A percentile compares a stretch with the other conserved stretches of the same genome.
These are phyloP conservation scores for Oreochromis tanganicae DNA, from an alignment of 2,113 vertebrate genomes.

Conservation along the genomic window DNA sequence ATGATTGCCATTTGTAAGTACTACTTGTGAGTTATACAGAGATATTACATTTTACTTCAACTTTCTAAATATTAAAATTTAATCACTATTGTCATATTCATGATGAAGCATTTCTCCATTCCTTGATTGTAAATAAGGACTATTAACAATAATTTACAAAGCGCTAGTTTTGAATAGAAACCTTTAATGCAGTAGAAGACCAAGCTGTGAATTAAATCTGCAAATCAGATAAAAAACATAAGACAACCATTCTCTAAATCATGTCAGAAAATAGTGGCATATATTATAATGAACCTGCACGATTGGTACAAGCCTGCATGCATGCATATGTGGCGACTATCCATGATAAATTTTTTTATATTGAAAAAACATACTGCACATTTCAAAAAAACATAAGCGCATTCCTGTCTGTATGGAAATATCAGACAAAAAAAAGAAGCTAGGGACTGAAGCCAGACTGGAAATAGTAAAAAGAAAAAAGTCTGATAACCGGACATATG, in stretches of 20 bases:
- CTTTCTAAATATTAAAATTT: not conserved
- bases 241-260: not conserved
- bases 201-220: not conserved
- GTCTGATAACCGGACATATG: not conserved
- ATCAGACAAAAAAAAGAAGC: not conserved
- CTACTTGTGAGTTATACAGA: not conserved
- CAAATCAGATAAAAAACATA: not conserved
- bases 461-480: not conserved
- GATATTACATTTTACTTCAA: not conserved
- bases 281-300: slow-evolving; percentile 7
- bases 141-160: not conserved
- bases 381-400: not conserved
- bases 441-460: not conserved
- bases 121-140: not conserved
- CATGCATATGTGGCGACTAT: slow-evolving; percentile 54
- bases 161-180: not conserved
- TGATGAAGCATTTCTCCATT: not conserved
- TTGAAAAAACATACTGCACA: slow-evolving; percentile 23
- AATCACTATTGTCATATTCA: not conserved
- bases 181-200: slow-evolving; percentile 13
- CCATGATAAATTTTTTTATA: slow-evolving; percentile 8
- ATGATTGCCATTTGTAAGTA: not conserved
- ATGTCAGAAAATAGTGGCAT: not conserved
- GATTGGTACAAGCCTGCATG: slow-evolving; percentile 55
- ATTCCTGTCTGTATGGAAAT: not conserved